Evolutionary conservation across 2,888 invertebrate genomes (phyloP), one percentile per base, ranked within the genome.

Genomic region (Leptopilina syphax): DNA sequence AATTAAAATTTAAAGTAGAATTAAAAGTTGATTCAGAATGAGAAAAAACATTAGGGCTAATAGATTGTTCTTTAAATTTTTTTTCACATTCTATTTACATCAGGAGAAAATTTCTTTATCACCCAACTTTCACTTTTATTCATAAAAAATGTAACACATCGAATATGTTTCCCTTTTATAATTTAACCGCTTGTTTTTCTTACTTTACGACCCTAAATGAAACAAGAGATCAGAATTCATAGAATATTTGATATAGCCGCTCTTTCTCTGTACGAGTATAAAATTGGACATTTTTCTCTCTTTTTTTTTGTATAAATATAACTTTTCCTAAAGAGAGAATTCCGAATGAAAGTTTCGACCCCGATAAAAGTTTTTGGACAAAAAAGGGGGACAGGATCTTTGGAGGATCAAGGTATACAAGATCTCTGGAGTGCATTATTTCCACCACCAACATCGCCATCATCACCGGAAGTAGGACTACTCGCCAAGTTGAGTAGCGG

Each of bases 221-320:
- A 76, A 86, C 81, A 83, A 84, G 85, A 60, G 83, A 86, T 89
- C 86, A 84, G 85, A 88, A 89, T 89, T 89, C 87, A 89, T 88
- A 87, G 88, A 90, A 90, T 89, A 89, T 89, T 89, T 88, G 87
- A 89, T 89, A 34, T 2, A 34, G 34, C 34, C 34, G 34, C 4
- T 34, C 34, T 34, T 34, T 34, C 3, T 34, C 34, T 34, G 34
- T 34, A 34, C 24, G 8, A 57, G 70, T 12, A 18, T 18, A 18
- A 57, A 70, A 70, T 34, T 27, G 34, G 70, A 12, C 54, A 54
- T 10, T 70, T 57, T 9, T 54, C 10, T 50, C 10, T 50, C 10
- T 50, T 10, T 50, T 50, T 50, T 50, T 27, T 54, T 70, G 70
- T 34, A 34, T 34, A 34, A 34, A 34, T 34, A 34, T 44, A 44